Conservation (phyloP, 2,888 invertebrate species). For the Parascotia fuliginaria region DNA sequence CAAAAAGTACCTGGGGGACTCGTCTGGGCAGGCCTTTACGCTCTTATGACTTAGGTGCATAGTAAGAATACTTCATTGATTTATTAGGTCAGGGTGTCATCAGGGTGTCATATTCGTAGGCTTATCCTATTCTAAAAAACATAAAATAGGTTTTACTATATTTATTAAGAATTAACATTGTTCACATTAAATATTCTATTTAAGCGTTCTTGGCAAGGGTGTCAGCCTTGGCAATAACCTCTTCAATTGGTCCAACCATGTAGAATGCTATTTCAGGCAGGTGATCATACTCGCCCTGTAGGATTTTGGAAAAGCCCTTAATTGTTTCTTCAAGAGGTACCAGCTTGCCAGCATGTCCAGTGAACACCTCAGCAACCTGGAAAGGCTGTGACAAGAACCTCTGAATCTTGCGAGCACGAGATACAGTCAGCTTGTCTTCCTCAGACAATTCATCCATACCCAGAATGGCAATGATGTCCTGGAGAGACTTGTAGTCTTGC, state of each 20-base stretch:
- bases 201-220: slow-evolving; percentile 84
- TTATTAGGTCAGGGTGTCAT: too few species aligned
- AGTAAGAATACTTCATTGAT: too few species aligned
- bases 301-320: slow-evolving; percentile 93
- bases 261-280: slow-evolving; percentile 96
- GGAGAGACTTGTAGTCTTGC: slow-evolving; percentile 90
- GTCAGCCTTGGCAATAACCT: slow-evolving; percentile 94
- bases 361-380: slow-evolving; percentile 96
- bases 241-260: slow-evolving; percentile 92
- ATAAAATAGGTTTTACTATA: slow-evolving; percentile 48
- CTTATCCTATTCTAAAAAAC: neutral
- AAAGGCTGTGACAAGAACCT: slow-evolving; percentile 96
- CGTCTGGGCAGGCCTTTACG: too few species aligned
- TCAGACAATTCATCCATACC: slow-evolving; percentile 82
- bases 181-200: slow-evolving; percentile 46
- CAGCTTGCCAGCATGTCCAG: slow-evolving; percentile 94
- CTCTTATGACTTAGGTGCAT: too few species aligned
- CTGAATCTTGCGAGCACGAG: slow-evolving; percentile 96
- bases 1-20: too few species aligned
- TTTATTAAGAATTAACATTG: slow-evolving; percentile 65
- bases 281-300: slow-evolving; percentile 93
- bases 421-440: slow-evolving; percentile 96
- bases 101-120: too few species aligned
- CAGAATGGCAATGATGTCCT: slow-evolving; percentile 96
- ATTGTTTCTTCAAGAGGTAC: slow-evolving; percentile 94